Evolutionary conservation across 64 coral and sea anemone genomes (phyloP).

Genomic region (Montipora foliosa): DNA sequence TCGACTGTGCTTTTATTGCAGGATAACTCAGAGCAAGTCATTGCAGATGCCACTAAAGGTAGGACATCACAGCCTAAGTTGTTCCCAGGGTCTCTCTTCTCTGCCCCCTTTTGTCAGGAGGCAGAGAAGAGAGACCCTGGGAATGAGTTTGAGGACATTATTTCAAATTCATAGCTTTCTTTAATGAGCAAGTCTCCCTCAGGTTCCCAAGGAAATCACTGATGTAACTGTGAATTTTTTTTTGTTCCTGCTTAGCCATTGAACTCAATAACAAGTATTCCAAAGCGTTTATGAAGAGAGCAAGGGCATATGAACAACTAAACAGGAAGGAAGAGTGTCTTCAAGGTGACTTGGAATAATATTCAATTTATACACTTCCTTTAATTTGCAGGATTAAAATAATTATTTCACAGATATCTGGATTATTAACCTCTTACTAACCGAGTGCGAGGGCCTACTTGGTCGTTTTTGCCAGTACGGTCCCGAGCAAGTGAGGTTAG

Average conservation of each 20-base stretch:
- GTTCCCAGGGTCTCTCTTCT: too few relatives aligned
- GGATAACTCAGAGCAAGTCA: slow-evolving; percentile 79
- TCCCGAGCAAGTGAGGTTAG: too few relatives aligned
- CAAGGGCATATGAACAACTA: slow-evolving; percentile 84
- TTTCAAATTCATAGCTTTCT: background rate
- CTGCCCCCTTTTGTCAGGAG: too few relatives aligned
- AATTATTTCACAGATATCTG: too few relatives aligned
- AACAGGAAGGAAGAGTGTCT: slow-evolving; percentile 89
- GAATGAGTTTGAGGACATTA: background rate
- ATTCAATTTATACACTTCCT: background rate
- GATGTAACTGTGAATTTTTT: background rate
- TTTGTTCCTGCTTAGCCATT: slow-evolving; percentile 57
- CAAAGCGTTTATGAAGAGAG: slow-evolving; percentile 94
- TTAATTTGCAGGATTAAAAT: too few relatives aligned
- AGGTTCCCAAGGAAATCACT: background rate
- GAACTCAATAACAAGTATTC: slow-evolving; percentile 90
- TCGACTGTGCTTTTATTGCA: slow-evolving; percentile 9
- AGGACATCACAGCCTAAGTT: background rate
- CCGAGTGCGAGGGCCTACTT: too few relatives aligned
- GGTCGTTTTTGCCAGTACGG: too few relatives aligned
- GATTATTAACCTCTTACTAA: too few relatives aligned
- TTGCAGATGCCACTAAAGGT: slow-evolving; percentile 80
- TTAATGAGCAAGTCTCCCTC: too few relatives aligned
- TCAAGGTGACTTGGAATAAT: slow-evolving; percentile 61
- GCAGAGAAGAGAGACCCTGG: too few relatives aligned